phyloP scores from a whole-genome alignment of 92 coral and sea anemone species.

The Palythoa grandis region DNA sequence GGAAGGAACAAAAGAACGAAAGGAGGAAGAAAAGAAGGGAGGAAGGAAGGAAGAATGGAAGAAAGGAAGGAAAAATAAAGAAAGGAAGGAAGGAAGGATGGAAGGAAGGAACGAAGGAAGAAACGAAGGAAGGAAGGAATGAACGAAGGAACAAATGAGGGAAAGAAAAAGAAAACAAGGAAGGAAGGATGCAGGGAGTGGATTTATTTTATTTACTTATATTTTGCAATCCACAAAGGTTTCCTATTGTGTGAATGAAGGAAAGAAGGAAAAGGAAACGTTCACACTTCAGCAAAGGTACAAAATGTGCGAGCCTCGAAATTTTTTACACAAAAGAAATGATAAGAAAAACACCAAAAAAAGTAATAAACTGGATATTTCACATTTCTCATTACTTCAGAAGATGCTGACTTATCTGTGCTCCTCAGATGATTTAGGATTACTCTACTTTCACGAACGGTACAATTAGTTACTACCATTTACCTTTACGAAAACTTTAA shows the following conservation, averaged over 20 bases:
- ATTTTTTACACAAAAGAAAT: too few relatives aligned
- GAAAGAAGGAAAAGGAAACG: background rate
- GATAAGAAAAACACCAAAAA: too few relatives aligned
- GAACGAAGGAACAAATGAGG: background rate
- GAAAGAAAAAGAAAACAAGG: background rate
- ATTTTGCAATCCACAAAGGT: too few relatives aligned
- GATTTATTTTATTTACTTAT: too few relatives aligned
- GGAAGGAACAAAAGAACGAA: background rate
- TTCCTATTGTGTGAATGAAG: background rate
- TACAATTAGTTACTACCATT: background rate
- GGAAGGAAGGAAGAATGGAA: background rate
- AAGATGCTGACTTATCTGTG: background rate
- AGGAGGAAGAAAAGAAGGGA: background rate
- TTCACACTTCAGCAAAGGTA: too few relatives aligned
- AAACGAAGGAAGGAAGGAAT: too few relatives aligned
- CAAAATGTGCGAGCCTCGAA: too few relatives aligned
- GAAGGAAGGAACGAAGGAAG: background rate
- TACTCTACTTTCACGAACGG: background rate
- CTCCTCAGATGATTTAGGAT: background rate
- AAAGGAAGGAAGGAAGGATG: background rate
- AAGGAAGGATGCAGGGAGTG: background rate
- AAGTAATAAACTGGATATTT: too few relatives aligned
- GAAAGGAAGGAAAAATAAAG: background rate
- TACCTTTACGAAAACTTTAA: conserved; percentile 96
- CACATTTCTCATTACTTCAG: too few relatives aligned